Conservation (phyloP, 2,888 invertebrate species). For the Apamea anceps region DNA sequence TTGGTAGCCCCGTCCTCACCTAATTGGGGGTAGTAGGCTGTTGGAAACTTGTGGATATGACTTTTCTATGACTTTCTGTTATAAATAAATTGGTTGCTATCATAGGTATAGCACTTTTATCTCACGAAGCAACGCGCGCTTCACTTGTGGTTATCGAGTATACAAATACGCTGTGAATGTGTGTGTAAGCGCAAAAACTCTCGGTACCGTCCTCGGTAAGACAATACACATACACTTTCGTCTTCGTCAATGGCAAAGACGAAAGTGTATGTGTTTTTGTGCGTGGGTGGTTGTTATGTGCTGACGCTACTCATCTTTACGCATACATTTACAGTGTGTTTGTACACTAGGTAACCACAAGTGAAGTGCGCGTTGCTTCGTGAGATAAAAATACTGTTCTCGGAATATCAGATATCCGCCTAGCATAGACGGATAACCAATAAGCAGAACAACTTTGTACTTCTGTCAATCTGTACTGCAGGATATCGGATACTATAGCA, state of each 20-base stretch:
- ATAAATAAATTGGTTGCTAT: neutral
- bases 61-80: conserved; percentile 15
- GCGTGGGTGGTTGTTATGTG: neutral
- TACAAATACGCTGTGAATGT: neutral
- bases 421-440: too few relatives aligned
- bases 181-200: neutral
- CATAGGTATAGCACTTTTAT: neutral
- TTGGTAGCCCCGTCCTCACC: conserved; percentile 81
- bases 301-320: neutral
- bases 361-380: neutral
- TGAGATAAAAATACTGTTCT: neutral
- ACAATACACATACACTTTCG: too few relatives aligned
- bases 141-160: neutral
- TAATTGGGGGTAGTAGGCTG: conserved; percentile 82
- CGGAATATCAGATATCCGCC: neutral
- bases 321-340: neutral
- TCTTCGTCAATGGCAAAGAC: neutral
- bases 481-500: too few relatives aligned
- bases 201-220: neutral
- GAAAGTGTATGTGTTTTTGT: neutral
- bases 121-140: neutral
- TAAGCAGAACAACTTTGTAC: neutral
- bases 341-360: neutral
- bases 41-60: conserved; percentile 71
- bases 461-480: neutral